Evolutionary conservation across 2,888 invertebrate genomes (phyloP), one percentile per base, ranked within the genome.

Genomic region (Elaeidobius kamerunicus): DNA sequence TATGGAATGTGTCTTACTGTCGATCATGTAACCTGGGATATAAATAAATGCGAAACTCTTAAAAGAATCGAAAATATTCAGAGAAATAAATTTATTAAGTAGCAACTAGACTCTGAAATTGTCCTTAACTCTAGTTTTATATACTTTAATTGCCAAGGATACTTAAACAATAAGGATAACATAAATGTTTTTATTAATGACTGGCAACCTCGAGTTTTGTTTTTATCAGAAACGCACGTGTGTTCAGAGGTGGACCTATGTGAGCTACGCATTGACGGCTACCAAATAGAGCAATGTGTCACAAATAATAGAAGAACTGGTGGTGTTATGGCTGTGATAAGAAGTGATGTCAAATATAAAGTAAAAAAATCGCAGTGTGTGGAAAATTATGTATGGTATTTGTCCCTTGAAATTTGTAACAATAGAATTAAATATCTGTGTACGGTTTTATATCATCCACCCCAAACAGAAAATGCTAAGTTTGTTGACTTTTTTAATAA

Each of bases 131-230:
- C 46, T 27, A 38, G 39, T 39, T 11, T 46, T n/a, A n/a, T n/a
- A n/a, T n/a, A n/a, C n/a, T n/a, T n/a, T n/a, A n/a, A n/a, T n/a
- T n/a, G n/a, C n/a, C 46, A 46, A 15, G 38, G 46, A 7, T 46
- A n/a, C 20, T 46, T 46, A 27, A 46, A 46, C 40, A 46, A 46
- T 18, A 39, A 46, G 16, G 46, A 46, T 14, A 39, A 46, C 17
- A 46, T 46, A 46, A 40, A 18, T 19, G 38, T 46, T 12, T 39
- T 46, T 7, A 23, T 46, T 11, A 39, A 46, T 20, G 46, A 39
- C 14, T 46, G 46, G 46, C 35, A 16, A 15, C 46, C 46, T 11
- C 17, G 40, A 39, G 3, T 46, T n/a, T 6, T 46, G 12, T 34
- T 46, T 17, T 18, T 46, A 15, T 36, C 46, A 7, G 46, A 46